Evolutionary conservation across 2,113 vertebrate species (phyloP), one percentile per base, ranked within the genome.

Genomic region (Apistogramma diplotaenia): DNA sequence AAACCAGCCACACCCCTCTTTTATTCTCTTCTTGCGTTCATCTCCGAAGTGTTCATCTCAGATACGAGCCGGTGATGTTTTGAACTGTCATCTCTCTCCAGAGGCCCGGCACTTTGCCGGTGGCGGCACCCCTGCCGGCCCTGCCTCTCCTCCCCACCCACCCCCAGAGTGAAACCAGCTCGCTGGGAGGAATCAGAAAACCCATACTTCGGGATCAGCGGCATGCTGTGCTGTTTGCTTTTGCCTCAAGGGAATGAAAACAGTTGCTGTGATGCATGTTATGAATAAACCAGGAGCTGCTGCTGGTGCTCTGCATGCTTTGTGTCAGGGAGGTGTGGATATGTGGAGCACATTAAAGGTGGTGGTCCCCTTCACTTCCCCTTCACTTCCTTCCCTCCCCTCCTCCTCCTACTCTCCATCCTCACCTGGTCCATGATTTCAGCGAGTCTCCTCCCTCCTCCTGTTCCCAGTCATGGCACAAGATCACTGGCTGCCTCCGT

Each of bases 361-460:
- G 60, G 31, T 21, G 71, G 29, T 86, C 83, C 83, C 85, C 76
- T 82, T 62, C 74, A 67, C 82, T 40, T 78, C 86, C 84, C 80
- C 85, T 82, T 84, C 82, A 71, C 51, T 76, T 65, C 61, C 81
- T 49, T 33, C 71, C 73, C 76, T 60, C 75, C 37, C 11, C 59
- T 72, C 57, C 89, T 88, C 86, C 94, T 94, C 80, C 16, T 40
- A 25, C 55, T 57, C 60, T 73, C 58, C 90, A 87, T 90, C 87
- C 94, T 94, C 81, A 95, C 94, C 94, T 95, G 94, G 85, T 94
- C 94, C 94, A 95, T 95, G 91, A 78, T 93, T 85, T 94, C 90
- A 92, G 86, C 84, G 25, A 80, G 86, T 85, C 90, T 92, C 85
- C 89, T 89, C 84, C 89, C 60, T 79, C 83, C 92, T 92, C 89